Percentiles rank a stretch among this genome's conserved stretches.
These are phyloP conservation scores for Oncorhynchus kisutch DNA, from an alignment of 2,113 vertebrate genomes.

Conservation along the genomic window DNA sequence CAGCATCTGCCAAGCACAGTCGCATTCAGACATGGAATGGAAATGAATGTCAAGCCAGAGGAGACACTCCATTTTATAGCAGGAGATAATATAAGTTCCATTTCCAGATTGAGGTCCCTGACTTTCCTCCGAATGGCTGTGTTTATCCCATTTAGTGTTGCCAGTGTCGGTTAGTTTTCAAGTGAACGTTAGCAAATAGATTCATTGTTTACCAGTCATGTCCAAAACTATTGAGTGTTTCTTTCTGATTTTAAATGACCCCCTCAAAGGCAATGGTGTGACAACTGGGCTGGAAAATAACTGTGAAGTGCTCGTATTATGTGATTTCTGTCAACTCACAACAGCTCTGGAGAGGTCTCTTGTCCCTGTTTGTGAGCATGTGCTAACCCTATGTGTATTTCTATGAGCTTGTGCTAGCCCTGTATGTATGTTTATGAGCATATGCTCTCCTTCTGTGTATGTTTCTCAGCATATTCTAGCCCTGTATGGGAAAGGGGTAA, in stretches of 20 bases:
- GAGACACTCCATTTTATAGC: too few species aligned
- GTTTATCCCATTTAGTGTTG: background rate
- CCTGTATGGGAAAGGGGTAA: too few species aligned
- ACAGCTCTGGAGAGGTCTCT: slow-evolving; percentile 20
- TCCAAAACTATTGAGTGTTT: too few species aligned
- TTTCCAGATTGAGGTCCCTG: background rate
- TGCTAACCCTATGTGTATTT: background rate
- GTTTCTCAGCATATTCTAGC: background rate
- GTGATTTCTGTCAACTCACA: slow-evolving; percentile 11
- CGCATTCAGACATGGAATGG: too few species aligned
- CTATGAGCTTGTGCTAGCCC: too few species aligned
- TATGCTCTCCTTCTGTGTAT: background rate
- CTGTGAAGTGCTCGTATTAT: slow-evolving; percentile 2
- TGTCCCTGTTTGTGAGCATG: slow-evolving; percentile 4
- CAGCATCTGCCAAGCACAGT: too few species aligned
- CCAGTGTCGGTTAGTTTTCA: too few species aligned
- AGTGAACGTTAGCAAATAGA: too few species aligned
- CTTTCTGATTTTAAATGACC: background rate
- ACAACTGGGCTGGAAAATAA: slow-evolving; percentile 5
- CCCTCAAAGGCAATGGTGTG: background rate
- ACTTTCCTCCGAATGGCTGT: background rate
- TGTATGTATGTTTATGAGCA: background rate
- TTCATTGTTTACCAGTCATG: too few species aligned
- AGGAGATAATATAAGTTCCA: background rate
- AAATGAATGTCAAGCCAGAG: too few species aligned